These are phyloP conservation scores for Bombus impatiens DNA, from an alignment of 1,140 invertebrate genomes.

Conservation along the genomic window DNA sequence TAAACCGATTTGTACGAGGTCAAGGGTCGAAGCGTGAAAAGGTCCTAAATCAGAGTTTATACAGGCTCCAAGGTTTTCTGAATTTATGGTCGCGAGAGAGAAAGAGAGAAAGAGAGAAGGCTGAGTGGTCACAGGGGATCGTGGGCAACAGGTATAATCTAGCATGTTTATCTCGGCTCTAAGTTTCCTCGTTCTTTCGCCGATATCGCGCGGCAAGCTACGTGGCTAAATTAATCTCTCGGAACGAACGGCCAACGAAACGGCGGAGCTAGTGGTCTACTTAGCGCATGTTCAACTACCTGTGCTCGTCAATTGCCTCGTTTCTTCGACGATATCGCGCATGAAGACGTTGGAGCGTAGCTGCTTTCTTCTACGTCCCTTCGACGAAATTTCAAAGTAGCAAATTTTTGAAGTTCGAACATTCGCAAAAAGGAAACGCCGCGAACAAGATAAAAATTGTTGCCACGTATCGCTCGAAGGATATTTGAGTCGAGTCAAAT, in stretches of 20 bases:
- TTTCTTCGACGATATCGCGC: not conserved
- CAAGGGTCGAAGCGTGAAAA: constrained; percentile 52
- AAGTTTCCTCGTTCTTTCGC: constrained; percentile 43
- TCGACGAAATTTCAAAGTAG: not conserved
- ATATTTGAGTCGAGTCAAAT: too few species aligned
- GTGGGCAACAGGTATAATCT: constrained; percentile 60
- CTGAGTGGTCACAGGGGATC: constrained; percentile 37
- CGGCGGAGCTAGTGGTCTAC: not conserved
- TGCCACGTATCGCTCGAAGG: too few species aligned
- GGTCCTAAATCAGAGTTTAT: constrained; percentile 48
- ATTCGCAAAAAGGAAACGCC: too few species aligned
- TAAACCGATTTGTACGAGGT: constrained; percentile 51
- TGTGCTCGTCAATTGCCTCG: not conserved
- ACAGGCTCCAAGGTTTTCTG: constrained; percentile 45
- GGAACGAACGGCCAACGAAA: constrained; percentile 28
- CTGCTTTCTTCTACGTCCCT: not conserved
- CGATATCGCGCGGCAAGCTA: constrained; percentile 18
- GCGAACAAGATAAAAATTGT: too few species aligned
- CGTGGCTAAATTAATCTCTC: constrained; percentile 46
- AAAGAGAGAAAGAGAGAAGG: not conserved
- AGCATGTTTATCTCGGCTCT: constrained; percentile 50
- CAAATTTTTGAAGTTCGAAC: not conserved
- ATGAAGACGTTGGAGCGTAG: not conserved
- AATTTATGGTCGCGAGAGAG: constrained; percentile 41
- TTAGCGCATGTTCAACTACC: constrained; percentile 2